Evolutionary conservation across 2,888 invertebrate genomes (phyloP).

Genomic region (Cheilosia urbana): DNA sequence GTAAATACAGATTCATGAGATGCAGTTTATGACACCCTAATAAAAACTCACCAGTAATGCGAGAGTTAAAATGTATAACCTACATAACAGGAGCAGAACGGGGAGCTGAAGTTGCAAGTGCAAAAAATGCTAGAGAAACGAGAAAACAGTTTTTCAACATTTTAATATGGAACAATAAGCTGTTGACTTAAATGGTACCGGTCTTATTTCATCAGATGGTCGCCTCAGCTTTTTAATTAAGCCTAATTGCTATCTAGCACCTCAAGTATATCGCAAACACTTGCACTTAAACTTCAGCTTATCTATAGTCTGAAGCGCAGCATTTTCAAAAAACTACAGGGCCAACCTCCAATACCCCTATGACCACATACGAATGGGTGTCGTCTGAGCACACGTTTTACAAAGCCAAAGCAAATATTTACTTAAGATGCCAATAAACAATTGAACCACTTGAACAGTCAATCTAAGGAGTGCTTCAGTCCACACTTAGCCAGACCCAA

Average conservation of each 20-base stretch:
- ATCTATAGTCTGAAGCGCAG: too few relatives aligned
- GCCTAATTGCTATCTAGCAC: too few relatives aligned
- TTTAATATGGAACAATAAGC: background rate
- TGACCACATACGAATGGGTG: background rate
- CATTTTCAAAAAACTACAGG: too few relatives aligned
- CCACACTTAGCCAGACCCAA: too few relatives aligned
- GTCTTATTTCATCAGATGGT: background rate
- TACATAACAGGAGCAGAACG: constrained; percentile 14
- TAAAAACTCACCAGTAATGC: constrained; percentile 37
- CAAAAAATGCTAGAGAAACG: constrained; percentile 19
- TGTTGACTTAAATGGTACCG: background rate
- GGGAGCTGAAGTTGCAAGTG: constrained; percentile 21
- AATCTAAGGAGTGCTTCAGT: background rate
- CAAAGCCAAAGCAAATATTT: background rate
- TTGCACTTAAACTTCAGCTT: too few relatives aligned
- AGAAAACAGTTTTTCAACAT: constrained; percentile 13
- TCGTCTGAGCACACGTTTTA: background rate
- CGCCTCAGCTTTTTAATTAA: background rate
- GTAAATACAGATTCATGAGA: background rate
- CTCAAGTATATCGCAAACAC: too few relatives aligned
- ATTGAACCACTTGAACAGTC: background rate
- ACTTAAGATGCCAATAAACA: background rate
- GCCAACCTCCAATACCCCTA: background rate
- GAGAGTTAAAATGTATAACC: constrained; percentile 17
- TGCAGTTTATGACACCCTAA: too few relatives aligned